Percentiles rank a stretch among this genome's conserved stretches.
phyloP scores from a whole-genome alignment of 2,113 vertebrate genomes.

The Mirza zaza region DNA sequence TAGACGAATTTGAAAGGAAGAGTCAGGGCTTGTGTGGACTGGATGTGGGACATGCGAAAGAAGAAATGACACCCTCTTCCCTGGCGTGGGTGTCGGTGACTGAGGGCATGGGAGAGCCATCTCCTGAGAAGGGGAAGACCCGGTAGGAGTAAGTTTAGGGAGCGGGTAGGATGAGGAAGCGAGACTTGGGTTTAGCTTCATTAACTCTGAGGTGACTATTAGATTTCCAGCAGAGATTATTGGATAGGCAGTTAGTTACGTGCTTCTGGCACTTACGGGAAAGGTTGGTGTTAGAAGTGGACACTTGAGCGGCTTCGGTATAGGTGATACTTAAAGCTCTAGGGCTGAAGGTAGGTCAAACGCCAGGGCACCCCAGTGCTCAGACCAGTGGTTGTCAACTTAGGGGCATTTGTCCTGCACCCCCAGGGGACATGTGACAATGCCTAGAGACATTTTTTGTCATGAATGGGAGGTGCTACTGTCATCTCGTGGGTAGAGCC shows the following conservation, averaged over 20 bases:
- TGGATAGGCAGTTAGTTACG: background rate
- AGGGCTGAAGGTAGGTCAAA: background rate
- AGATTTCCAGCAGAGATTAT: background rate
- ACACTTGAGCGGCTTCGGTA: background rate
- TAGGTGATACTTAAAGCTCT: background rate
- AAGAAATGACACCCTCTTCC: background rate
- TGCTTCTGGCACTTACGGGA: background rate
- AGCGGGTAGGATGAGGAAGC: background rate
- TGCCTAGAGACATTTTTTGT: fast-evolving
- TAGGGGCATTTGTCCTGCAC: background rate
- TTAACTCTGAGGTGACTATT: background rate
- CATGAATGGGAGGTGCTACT: background rate
- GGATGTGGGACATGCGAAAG: background rate
- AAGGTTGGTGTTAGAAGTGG: background rate
- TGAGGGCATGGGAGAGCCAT: background rate
- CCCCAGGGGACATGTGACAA: background rate
- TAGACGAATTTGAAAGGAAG: background rate
- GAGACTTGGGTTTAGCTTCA: background rate
- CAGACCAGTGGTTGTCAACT: background rate
- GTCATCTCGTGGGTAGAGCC: background rate
- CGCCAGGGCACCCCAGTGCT: background rate
- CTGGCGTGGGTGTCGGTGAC: fast-evolving
- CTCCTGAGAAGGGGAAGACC: background rate
- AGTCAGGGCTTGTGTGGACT: fast-evolving
- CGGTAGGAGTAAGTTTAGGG: background rate